Conservation (phyloP, 2,113 vertebrate genomes). For the Aepyceros melampus region DNA sequence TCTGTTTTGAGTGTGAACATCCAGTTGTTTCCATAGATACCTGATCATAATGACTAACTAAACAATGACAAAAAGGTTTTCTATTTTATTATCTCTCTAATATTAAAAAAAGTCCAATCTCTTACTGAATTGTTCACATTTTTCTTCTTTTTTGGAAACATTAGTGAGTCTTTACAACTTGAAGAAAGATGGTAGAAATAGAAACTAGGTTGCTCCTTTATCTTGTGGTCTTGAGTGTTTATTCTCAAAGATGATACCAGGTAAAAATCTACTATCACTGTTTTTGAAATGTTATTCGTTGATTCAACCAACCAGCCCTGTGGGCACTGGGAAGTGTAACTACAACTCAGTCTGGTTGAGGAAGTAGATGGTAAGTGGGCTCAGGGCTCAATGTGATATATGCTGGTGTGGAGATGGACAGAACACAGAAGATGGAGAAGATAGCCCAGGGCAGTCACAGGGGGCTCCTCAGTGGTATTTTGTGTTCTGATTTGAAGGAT, state of each 20-base stretch:
- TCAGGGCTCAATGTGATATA: not conserved
- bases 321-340: not conserved
- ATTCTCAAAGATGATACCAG: not conserved
- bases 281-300: not conserved
- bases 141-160: slow-evolving; percentile 11
- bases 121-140: not conserved
- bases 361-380: not conserved
- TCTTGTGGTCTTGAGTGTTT: not conserved
- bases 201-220: not conserved
- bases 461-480: not conserved
- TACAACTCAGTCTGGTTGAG: not conserved
- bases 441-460: not conserved
- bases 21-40: slow-evolving; percentile 54
- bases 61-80: not conserved
- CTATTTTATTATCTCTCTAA: slow-evolving; percentile 15
- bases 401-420: not conserved
- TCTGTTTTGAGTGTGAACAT: not conserved
- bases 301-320: not conserved
- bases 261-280: not conserved
- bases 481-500: not conserved
- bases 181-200: not conserved
- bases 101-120: not conserved
- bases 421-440: not conserved
- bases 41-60: slow-evolving; percentile 56
- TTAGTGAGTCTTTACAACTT: not conserved